Evolutionary conservation across 2,113 vertebrate species (phyloP).

Genomic region (Campylomormyrus tamandua): DNA sequence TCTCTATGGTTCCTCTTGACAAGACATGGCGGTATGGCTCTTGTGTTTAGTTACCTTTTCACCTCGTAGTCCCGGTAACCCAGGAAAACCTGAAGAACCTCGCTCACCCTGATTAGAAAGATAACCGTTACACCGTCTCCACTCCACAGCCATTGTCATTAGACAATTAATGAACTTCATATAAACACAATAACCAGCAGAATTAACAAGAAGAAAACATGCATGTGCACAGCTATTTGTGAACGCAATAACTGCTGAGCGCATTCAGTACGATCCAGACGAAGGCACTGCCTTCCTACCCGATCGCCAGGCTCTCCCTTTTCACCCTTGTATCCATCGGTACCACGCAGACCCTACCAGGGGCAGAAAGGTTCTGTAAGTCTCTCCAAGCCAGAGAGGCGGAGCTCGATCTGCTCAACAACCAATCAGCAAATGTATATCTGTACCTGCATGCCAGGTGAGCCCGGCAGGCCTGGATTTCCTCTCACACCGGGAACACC

Average conservation of each 20-base stretch:
- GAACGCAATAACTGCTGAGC: not conserved
- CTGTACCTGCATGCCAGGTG: conserved; percentile 72
- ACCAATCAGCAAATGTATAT: not conserved
- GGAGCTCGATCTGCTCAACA: not conserved
- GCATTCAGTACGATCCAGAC: not conserved
- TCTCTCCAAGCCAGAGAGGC: not conserved
- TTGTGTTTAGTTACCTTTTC: conserved; percentile 66
- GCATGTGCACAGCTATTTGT: not conserved
- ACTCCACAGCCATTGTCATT: not conserved
- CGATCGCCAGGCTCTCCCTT: conserved; percentile 69
- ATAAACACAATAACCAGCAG: not conserved
- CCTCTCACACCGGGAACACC: conserved; percentile 75
- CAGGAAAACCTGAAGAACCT: conserved; percentile 79
- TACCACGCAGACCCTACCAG: conserved; percentile 69
- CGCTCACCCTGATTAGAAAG: conserved; percentile 70
- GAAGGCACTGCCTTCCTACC: conserved; percentile 63
- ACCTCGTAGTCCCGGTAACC: conserved; percentile 71
- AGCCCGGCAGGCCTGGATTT: conserved; percentile 69
- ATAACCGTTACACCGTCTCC: not conserved
- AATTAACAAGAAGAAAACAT: not conserved
- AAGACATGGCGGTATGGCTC: not conserved
- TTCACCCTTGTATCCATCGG: conserved; percentile 77
- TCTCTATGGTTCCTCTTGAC: not conserved
- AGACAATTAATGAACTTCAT: not conserved
- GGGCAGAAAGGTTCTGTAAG: not conserved